phyloP scores from a whole-genome alignment of 2,888 invertebrate genomes.

The Patella pellucida region DNA sequence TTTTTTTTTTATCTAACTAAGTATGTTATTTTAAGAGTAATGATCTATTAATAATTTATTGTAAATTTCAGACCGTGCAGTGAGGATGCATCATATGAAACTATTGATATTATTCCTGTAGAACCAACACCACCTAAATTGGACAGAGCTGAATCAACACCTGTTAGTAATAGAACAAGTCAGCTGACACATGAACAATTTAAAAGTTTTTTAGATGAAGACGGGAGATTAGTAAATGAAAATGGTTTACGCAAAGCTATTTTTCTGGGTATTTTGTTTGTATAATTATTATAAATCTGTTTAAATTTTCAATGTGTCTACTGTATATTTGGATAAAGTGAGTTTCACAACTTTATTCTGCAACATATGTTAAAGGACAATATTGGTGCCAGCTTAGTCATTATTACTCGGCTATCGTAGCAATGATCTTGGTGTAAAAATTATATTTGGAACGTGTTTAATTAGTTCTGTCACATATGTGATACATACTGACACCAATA shows the following conservation, averaged over 20 bases:
- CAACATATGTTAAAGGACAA: too few species aligned
- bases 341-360: too few species aligned
- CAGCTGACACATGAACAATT: slow-evolving; percentile 55
- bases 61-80: slow-evolving; percentile 43
- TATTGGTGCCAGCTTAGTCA: too few species aligned
- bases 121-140: slow-evolving; percentile 26
- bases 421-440: too few species aligned
- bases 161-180: slow-evolving; percentile 43
- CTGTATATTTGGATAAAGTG: neutral
- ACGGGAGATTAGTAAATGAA: slow-evolving; percentile 67
- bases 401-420: too few species aligned
- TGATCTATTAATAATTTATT: too few species aligned
- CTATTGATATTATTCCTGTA: slow-evolving; percentile 41
- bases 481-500: too few species aligned
- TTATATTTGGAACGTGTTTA: too few species aligned
- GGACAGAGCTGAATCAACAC: slow-evolving; percentile 33
- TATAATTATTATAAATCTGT: too few species aligned
- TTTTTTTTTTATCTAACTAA: too few species aligned
- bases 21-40: too few species aligned
- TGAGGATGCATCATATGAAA: slow-evolving; percentile 53
- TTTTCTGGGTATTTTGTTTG: slow-evolving; percentile 55
- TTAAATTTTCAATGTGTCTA: neutral
- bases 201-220: slow-evolving; percentile 56
- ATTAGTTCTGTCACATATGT: too few species aligned
- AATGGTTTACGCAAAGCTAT: slow-evolving; percentile 61